Conservation (phyloP, 2,113 vertebrate species). For the Herpetotheres cachinnans region DNA sequence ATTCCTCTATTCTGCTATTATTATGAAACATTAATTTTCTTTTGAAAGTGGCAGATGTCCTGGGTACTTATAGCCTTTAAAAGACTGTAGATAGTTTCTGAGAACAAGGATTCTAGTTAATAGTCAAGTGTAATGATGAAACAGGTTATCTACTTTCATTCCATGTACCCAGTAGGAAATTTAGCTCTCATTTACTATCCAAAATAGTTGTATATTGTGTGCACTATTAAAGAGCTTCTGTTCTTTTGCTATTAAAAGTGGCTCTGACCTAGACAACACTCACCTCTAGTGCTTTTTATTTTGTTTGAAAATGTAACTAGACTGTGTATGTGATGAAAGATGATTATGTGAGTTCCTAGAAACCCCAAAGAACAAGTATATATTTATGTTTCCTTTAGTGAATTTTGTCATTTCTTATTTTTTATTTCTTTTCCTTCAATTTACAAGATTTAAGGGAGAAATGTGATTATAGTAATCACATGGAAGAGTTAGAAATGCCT, state of each 20-base stretch:
- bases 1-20: background rate
- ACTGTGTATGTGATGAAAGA: background rate
- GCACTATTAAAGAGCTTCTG: background rate
- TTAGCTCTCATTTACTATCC: background rate
- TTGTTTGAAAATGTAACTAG: background rate
- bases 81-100: background rate
- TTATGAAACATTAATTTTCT: background rate
- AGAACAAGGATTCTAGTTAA: background rate
- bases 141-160: background rate
- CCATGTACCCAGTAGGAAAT: background rate
- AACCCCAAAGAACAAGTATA: background rate
- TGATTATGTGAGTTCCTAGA: background rate
- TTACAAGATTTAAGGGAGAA: background rate
- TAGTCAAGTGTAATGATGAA: background rate
- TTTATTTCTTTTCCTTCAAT: background rate
- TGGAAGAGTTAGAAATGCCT: background rate
- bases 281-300: background rate
- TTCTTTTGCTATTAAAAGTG: background rate
- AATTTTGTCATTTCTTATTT: background rate
- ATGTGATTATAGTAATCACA: background rate
- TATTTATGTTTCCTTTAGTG: background rate
- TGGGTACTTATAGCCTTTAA: background rate
- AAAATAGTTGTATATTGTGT: background rate
- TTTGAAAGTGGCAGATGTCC: background rate
- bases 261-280: background rate